Evolutionary conservation across 2,888 invertebrate species (phyloP).

Genomic region (Euzetes globulus): DNA sequence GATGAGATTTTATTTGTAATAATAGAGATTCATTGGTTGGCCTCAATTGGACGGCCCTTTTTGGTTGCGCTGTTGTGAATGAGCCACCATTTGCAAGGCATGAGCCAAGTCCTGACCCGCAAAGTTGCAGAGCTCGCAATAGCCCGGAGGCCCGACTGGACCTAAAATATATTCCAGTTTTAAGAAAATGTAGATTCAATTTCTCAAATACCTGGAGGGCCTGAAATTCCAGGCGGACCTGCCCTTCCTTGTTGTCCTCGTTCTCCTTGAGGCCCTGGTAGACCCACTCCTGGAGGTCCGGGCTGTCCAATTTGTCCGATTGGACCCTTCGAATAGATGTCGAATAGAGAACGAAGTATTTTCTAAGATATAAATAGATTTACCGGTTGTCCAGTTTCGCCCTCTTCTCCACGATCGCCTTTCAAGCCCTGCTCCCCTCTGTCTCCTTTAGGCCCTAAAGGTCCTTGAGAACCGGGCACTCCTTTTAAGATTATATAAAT

Average conservation of each 20-base stretch:
- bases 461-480: constrained; percentile 36
- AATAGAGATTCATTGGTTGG: neutral
- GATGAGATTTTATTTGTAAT: neutral
- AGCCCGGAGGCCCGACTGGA: constrained; percentile 51
- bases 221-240: constrained; percentile 19
- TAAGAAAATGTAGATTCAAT: constrained; percentile 43
- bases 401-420: constrained; percentile 46
- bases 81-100: constrained; percentile 30
- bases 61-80: neutral
- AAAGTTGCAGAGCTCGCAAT: constrained; percentile 59
- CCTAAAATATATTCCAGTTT: neutral
- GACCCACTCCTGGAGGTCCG: constrained; percentile 58
- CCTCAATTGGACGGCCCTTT: constrained; percentile 24
- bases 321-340: constrained; percentile 41
- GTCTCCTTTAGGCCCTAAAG: constrained; percentile 43
- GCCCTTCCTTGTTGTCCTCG: constrained; percentile 53
- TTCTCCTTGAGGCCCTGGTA: constrained; percentile 15
- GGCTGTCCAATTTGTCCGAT: constrained; percentile 52
- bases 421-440: constrained; percentile 27
- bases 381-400: constrained; percentile 38
- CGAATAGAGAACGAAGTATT: too few relatives aligned
- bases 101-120: constrained; percentile 47
- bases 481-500: constrained; percentile 24
- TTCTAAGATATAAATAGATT: too few relatives aligned
- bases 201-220: neutral